A percentile compares a stretch with the other conserved stretches of the same genome.
phyloP scores from a whole-genome alignment of 2,797 vertebrate species.

The Rhadinocentrus ornatus region DNA sequence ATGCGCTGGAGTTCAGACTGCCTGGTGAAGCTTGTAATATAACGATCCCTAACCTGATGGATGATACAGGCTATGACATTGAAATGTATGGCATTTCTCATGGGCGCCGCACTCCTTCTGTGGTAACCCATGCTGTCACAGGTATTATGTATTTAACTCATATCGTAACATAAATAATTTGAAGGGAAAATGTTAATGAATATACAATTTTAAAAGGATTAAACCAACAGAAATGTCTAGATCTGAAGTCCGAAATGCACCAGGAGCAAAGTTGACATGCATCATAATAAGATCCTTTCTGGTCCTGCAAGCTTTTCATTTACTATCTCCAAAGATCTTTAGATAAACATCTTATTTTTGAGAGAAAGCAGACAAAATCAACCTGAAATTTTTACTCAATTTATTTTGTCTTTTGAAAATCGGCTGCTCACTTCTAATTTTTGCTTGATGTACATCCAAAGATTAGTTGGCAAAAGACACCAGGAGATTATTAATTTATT shows the following conservation, averaged over 20 bases:
- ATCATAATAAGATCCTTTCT: constrained; percentile 13
- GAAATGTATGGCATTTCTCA: constrained; percentile 85
- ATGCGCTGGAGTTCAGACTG: constrained; percentile 84
- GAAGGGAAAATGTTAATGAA: neutral
- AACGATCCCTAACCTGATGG: constrained; percentile 84
- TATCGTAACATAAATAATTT: constrained; percentile 25
- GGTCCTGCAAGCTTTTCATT: too few relatives aligned
- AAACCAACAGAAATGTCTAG: neutral
- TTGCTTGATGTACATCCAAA: too few relatives aligned
- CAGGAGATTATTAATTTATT: too few relatives aligned
- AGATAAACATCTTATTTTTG: too few relatives aligned
- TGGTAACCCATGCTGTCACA: constrained; percentile 86
- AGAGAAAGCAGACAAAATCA: neutral
- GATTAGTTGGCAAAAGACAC: too few relatives aligned
- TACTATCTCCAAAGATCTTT: neutral
- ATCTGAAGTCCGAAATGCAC: constrained; percentile 3
- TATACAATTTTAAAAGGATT: neutral
- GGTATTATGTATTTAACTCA: constrained; percentile 82
- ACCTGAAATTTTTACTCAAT: neutral
- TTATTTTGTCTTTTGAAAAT: neutral
- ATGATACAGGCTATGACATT: constrained; percentile 86
- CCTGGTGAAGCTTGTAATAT: constrained; percentile 78
- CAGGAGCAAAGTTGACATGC: constrained; percentile 34
- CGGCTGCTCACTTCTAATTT: too few relatives aligned
- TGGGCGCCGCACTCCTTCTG: constrained; percentile 82